Conservation (phyloP, 2,113 vertebrate species). For the Dromaius novaehollandiae region DNA sequence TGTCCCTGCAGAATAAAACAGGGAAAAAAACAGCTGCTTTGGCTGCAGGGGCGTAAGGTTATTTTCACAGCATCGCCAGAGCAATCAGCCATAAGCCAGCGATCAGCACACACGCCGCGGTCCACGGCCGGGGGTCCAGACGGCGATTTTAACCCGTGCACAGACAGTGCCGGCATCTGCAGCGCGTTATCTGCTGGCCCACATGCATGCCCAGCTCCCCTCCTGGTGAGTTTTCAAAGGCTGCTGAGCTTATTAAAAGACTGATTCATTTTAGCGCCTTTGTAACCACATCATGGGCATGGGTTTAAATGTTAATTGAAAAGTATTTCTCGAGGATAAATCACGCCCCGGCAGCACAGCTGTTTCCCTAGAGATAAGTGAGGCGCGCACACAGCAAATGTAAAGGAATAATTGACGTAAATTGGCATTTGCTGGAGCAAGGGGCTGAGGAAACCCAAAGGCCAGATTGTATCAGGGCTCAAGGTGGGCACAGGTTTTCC, state of each 20-base stretch:
- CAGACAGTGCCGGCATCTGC: neutral
- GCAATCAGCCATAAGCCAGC: neutral
- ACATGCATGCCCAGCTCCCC: neutral
- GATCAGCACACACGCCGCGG: neutral
- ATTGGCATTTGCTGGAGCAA: neutral
- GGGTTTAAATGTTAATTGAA: constrained; percentile 52
- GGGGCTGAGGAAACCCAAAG: neutral
- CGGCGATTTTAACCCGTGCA: neutral
- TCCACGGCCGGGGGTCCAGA: neutral
- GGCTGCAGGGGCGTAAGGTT: neutral
- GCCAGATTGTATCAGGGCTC: fast-evolving
- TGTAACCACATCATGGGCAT: neutral
- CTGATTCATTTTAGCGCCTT: constrained; percentile 29
- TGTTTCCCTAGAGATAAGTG: constrained; percentile 42
- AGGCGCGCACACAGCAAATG: neutral
- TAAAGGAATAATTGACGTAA: neutral
- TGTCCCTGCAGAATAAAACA: neutral
- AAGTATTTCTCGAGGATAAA: neutral
- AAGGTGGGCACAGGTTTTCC: neutral
- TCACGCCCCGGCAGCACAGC: neutral
- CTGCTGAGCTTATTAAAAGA: neutral
- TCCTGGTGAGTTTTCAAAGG: neutral
- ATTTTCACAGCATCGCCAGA: neutral
- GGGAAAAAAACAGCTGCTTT: fast-evolving
- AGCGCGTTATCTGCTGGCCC: neutral